Percentiles rank a stretch among this genome's conserved stretches.
Evolutionary conservation across 2,113 vertebrate species (phyloP).

Genomic region (Boulengeromyrus knoepffleri): DNA sequence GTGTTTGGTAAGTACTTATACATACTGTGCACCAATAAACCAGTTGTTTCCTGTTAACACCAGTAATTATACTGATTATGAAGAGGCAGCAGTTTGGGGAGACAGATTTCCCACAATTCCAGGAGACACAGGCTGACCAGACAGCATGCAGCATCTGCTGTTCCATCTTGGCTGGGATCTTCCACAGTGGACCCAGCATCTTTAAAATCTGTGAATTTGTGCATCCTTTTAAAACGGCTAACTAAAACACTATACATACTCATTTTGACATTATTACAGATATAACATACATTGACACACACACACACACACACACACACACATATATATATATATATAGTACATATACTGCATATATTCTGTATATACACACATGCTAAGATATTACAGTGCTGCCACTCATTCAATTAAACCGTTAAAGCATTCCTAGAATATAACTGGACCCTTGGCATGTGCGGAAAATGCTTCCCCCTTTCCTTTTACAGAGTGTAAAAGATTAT

Average conservation of each 20-base stretch:
- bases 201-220: neutral
- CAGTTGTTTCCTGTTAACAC: neutral
- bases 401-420: neutral
- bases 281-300: neutral
- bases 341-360: neutral
- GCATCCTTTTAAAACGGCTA: neutral
- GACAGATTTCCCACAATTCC: conserved; percentile 7
- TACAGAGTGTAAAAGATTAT: conserved; percentile 20
- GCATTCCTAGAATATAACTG: neutral
- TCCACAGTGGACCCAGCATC: neutral
- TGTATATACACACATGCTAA: neutral
- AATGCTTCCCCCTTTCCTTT: neutral
- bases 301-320: neutral
- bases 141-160: neutral
- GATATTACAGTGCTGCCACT: neutral
- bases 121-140: neutral
- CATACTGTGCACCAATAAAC: neutral
- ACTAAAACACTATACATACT: neutral
- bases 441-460: neutral
- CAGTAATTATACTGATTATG: neutral
- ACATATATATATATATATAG: neutral
- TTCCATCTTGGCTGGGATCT: neutral
- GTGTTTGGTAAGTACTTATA: neutral
- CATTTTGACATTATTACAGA: neutral
- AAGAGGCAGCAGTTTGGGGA: conserved; percentile 5